A percentile compares a stretch with the other conserved stretches of the same genome.
phyloP scores from a whole-genome alignment of 2,888 invertebrate genomes.

The Synergus itoensis region DNA sequence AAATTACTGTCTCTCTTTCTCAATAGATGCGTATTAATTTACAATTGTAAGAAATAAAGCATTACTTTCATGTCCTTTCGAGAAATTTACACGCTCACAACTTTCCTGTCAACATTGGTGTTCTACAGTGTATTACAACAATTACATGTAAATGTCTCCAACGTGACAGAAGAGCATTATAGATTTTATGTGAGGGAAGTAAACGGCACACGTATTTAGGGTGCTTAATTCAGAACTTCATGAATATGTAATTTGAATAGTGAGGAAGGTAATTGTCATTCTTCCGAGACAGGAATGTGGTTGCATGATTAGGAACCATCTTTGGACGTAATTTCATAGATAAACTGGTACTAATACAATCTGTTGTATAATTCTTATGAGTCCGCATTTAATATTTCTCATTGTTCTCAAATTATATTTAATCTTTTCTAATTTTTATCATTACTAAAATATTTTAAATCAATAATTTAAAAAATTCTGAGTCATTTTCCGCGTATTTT shows the following conservation, averaged over 20 bases:
- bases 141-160: conserved; percentile 19
- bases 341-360: conserved; percentile 6
- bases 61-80: background rate
- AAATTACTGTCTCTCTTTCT: background rate
- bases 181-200: conserved; percentile 36
- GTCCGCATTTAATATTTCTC: background rate
- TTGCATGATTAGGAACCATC: conserved; percentile 19
- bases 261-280: conserved; percentile 39
- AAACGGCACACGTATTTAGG: conserved; percentile 28
- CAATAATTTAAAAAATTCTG: background rate
- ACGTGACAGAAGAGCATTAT: conserved; percentile 26
- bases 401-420: background rate
- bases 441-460: background rate
- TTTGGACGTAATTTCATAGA: conserved; percentile 5
- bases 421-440: background rate
- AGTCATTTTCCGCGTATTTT: background rate
- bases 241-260: conserved; percentile 37
- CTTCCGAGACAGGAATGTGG: conserved; percentile 28
- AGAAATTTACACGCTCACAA: background rate
- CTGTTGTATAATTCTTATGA: background rate
- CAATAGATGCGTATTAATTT: background rate
- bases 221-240: conserved; percentile 40
- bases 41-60: background rate
- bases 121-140: background rate
- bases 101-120: background rate